Conservation (phyloP, 2,113 vertebrate genomes). For the Cygnus buccinator region DNA sequence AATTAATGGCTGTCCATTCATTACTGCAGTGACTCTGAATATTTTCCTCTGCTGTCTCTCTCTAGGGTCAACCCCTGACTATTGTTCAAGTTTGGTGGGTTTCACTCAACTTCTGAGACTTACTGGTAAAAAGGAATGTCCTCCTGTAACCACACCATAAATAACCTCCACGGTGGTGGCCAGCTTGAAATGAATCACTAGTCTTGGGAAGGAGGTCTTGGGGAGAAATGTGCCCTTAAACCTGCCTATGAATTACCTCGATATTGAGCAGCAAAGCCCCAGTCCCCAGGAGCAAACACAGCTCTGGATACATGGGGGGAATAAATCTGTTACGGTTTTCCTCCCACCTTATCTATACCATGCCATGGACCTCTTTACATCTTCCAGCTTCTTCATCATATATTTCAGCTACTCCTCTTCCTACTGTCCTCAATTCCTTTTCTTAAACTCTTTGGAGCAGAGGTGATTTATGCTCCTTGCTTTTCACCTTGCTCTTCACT, state of each 20-base stretch:
- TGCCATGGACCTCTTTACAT: neutral
- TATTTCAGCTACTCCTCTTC: neutral
- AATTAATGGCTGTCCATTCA: constrained; percentile 62
- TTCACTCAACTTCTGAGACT: constrained; percentile 44
- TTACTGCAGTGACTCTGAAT: neutral
- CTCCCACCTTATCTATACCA: neutral
- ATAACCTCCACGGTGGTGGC: constrained; percentile 36
- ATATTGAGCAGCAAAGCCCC: neutral
- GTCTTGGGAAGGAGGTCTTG: neutral
- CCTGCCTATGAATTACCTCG: neutral
- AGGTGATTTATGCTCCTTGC: neutral
- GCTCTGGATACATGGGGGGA: accelerated
- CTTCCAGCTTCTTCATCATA: neutral
- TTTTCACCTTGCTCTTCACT: neutral
- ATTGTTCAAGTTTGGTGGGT: constrained; percentile 38
- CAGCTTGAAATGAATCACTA: constrained; percentile 8
- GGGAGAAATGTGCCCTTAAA: neutral
- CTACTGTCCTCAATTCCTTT: neutral
- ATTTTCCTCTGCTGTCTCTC: neutral
- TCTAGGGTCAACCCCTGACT: constrained; percentile 42
- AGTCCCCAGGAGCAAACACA: neutral
- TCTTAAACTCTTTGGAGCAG: neutral
- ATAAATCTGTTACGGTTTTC: neutral
- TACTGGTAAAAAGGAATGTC: constrained; percentile 35
- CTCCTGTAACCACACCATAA: constrained; percentile 38